Base-by-base conservation (phyloP, 1,140 invertebrate species). In the Drosophila teissieri region DNA sequence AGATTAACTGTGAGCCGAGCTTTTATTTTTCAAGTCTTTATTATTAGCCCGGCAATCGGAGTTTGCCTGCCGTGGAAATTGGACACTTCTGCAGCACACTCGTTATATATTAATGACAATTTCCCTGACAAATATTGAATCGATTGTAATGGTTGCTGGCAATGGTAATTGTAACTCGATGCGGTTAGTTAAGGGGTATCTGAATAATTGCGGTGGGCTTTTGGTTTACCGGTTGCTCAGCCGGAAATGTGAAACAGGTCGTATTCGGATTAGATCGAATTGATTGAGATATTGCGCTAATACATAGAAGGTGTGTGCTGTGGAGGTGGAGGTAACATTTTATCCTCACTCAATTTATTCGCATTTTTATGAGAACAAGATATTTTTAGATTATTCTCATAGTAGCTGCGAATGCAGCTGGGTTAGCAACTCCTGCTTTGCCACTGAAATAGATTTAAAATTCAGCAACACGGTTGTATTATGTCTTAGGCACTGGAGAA, bases 1-100 rank as follows among this genome's bases (percentile, higher is more conserved):
- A 88, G 83, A 86, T 86, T 88, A 86, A 76, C 65, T 69, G 62
- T 83, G 75, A 64, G 83, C 49, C 49, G 62, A 76, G 83, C 79
- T 76, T 72, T 63, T 73, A 78, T 78, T 67, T 67, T 54, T 83
- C 51, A 54, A 83, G 65, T 86, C 63, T 83, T 83, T 76, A 83
- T 79, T 86, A 82, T 86, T 88, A 81, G 82, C 67, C 82, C 60
- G 73, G 77, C 57, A 60, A 48, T 51, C 57, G 39, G 58, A 17
- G 36, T 45, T 15, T 36, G n/a, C 45, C 10, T 36, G 15, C 31
- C 31, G 27, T 52, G 64, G 64, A 42, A 60, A 64, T 10, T 17
- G 64, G 45, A 51, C 37, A 64, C 58, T 68, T 64, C n/a, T 40
- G 36, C 63, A n/a, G 42, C 27, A 34, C 62, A 45, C 48, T 76